A percentile compares a stretch with the other conserved stretches of the same genome.
phyloP scores from a whole-genome alignment of 2,113 vertebrate genomes.

The Colaptes auratus region DNA sequence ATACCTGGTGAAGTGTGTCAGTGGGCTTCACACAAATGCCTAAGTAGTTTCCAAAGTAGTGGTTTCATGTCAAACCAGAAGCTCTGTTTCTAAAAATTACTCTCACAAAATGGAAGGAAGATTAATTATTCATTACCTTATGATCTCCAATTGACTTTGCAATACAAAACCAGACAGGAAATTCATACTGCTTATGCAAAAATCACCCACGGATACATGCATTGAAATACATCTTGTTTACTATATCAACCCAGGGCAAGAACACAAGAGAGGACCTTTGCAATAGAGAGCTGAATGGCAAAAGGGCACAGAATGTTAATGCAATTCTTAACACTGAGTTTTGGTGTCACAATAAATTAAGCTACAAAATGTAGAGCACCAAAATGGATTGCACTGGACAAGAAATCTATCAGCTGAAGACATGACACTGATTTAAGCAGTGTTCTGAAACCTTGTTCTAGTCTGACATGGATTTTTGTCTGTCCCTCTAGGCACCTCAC shows the following conservation, averaged over 20 bases:
- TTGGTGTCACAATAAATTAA: conserved; percentile 56
- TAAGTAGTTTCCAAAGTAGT: neutral
- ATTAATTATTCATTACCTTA: neutral
- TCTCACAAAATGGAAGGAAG: neutral
- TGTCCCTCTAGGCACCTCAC: neutral
- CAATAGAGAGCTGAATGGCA: conserved; percentile 11
- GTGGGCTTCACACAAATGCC: neutral
- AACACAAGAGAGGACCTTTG: conserved; percentile 42
- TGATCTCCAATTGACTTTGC: neutral
- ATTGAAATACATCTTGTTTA: conserved; percentile 42
- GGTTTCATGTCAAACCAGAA: neutral
- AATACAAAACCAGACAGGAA: neutral
- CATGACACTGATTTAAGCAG: conserved; percentile 33
- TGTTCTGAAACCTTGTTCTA: conserved; percentile 6
- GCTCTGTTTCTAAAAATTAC: neutral
- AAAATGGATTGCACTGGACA: conserved; percentile 25
- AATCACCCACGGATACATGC: neutral
- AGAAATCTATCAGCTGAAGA: conserved; percentile 45
- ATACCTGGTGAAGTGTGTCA: neutral
- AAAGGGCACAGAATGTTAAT: conserved; percentile 44
- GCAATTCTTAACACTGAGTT: neutral
- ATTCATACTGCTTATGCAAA: neutral
- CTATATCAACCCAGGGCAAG: conserved; percentile 54
- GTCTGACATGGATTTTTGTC: neutral
- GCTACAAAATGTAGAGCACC: neutral